Evolutionary conservation across 2,113 vertebrate genomes (phyloP).

Genomic region (Melanerpes aurifrons): DNA sequence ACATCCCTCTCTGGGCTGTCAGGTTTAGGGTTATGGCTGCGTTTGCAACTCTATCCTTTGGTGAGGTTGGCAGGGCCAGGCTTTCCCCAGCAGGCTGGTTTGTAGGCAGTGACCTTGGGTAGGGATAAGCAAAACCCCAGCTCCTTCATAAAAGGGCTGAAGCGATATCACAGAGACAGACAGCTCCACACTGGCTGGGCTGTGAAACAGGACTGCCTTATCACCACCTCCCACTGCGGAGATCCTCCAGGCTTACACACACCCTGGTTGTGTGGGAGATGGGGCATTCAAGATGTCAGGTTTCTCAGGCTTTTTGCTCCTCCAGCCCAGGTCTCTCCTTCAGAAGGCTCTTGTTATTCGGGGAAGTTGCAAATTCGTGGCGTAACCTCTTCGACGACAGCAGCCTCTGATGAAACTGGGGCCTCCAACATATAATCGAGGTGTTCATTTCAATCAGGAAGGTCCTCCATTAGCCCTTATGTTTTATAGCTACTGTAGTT

Average conservation of each 20-base stretch:
- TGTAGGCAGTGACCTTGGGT: rapidly evolving
- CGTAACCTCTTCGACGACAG: background rate
- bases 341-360: conserved; percentile 9
- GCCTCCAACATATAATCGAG: conserved; percentile 10
- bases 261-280: background rate
- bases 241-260: background rate
- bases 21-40: background rate
- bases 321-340: background rate
- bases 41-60: background rate
- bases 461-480: background rate
- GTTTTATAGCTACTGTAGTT: background rate
- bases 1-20: background rate
- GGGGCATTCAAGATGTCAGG: background rate
- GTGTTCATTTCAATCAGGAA: background rate
- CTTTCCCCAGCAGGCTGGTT: background rate
- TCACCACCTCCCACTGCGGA: background rate
- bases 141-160: background rate
- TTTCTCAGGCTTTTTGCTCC: conserved; percentile 15
- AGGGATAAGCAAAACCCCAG: background rate
- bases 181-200: background rate
- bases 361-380: background rate
- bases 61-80: background rate
- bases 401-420: background rate
- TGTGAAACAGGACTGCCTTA: background rate
- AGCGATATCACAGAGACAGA: background rate